These are phyloP conservation scores for Clarias magur DNA, from an alignment of 2,113 vertebrate genomes.

Conservation along the genomic window DNA sequence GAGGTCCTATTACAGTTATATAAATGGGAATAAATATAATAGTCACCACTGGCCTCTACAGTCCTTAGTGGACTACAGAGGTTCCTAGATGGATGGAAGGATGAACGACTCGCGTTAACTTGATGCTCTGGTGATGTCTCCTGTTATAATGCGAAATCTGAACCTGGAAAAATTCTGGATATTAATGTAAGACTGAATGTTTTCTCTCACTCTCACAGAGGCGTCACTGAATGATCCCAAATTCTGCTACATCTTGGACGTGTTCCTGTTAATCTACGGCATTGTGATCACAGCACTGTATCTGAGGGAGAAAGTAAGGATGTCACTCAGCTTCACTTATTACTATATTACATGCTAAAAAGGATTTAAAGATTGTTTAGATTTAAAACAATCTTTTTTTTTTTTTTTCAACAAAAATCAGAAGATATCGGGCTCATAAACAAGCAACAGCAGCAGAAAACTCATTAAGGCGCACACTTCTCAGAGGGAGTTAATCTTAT, in stretches of 20 bases:
- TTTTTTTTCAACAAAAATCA: neutral
- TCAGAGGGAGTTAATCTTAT: neutral
- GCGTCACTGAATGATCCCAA: conserved; percentile 74
- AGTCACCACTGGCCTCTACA: too few species aligned
- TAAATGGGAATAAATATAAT: too few species aligned
- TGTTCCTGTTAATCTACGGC: conserved; percentile 83
- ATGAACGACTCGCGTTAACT: too few species aligned
- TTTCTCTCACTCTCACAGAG: conserved; percentile 50
- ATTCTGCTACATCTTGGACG: conserved; percentile 86
- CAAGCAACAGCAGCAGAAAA: neutral
- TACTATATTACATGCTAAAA: too few species aligned
- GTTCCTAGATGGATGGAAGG: too few species aligned
- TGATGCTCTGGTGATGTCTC: neutral
- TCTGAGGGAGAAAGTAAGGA: conserved; percentile 81
- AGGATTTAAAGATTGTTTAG: too few species aligned
- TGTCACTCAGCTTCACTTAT: neutral
- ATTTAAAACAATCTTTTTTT: neutral
- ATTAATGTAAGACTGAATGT: neutral
- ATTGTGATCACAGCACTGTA: conserved; percentile 83
- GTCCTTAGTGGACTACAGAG: too few species aligned
- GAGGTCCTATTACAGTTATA: too few species aligned
- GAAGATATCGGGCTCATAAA: neutral
- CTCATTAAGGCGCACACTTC: neutral
- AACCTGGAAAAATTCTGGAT: neutral
- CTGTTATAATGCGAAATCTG: neutral